A percentile compares a stretch with the other conserved stretches of the same genome.
Conservation (phyloP, 2,797 vertebrate species). For the Perodicticus potto region DNA sequence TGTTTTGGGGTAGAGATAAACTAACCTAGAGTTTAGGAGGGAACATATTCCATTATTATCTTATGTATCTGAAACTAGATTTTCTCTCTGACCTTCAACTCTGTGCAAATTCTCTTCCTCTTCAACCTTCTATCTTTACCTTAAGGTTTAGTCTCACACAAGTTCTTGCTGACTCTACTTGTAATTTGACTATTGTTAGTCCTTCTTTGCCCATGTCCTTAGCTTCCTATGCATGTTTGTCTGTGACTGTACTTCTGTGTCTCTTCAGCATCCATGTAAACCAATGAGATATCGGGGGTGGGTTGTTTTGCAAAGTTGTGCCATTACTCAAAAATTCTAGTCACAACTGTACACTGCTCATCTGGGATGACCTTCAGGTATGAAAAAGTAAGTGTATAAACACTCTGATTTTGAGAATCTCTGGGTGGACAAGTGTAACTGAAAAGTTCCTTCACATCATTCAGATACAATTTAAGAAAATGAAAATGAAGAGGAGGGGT, state of each 20-base stretch:
- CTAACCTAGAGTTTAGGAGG: background rate
- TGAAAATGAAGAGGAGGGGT: background rate
- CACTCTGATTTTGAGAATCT: background rate
- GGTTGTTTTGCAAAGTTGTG: background rate
- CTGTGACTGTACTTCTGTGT: background rate
- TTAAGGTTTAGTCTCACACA: background rate
- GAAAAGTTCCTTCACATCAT: background rate
- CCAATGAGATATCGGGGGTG: background rate
- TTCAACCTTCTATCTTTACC: background rate
- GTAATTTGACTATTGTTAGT: slow-evolving; percentile 6
- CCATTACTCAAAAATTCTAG: background rate
- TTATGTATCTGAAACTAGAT: background rate
- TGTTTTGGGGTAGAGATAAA: background rate
- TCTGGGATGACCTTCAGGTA: background rate
- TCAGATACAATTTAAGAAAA: background rate
- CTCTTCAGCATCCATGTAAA: background rate
- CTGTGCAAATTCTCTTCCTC: background rate
- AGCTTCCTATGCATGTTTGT: background rate
- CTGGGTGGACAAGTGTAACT: background rate
- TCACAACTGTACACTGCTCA: background rate
- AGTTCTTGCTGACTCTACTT: background rate
- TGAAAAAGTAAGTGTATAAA: background rate
- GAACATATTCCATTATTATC: background rate
- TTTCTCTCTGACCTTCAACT: background rate
- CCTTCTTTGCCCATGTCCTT: background rate